Evolutionary conservation across 2,113 vertebrate genomes (phyloP), one percentile per base, ranked within the genome.

Genomic region (Corydoras maculifer): DNA sequence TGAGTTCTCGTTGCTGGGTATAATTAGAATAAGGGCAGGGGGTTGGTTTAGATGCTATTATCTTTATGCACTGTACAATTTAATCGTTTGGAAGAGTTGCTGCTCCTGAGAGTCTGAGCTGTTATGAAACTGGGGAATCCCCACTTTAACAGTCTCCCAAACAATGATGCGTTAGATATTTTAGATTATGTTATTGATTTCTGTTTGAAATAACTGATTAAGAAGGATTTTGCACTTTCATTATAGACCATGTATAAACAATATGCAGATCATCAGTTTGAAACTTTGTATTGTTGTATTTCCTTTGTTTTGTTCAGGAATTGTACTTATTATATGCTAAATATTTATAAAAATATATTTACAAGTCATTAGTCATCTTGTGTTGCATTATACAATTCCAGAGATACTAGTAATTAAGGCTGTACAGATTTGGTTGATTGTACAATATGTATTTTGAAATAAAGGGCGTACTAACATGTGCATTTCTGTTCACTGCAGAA

Each of bases 401-500:
- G 35, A 5, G 35, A 43, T 43, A 43, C 35, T 8, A 43, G 35
- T 43, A 4, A 12, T 3, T 53, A 29, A 53, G 63, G 18, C 13
- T 53, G 51, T 53, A 12, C 51, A 43, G 35, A 43, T 43, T 43
- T 43, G 18, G 18, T 25, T 25, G 18, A 25, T 25, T 25, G 18
- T 43, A 5, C 7, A 8, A 43, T 5, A 43, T 43, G 35, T 57
- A n/a, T n/a, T 57, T 57, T 57, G 14, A n/a, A 43, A 5, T 43
- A 25, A 43, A 43, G 35, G 4, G 3, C 9, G 0, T 53, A 53
- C 13, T 53, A 14, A 43, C 11, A 9, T 55, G 12, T 65, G 8
- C 58, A n/a, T 66, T 63, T 62, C 14, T 57, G 30, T 78, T 73
- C 76, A 77, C 79, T 80, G 9, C 87, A 93, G 94, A 95, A 83